Evolutionary conservation across 1,140 invertebrate genomes (phyloP).

Genomic region (Drosophila lowei): DNA sequence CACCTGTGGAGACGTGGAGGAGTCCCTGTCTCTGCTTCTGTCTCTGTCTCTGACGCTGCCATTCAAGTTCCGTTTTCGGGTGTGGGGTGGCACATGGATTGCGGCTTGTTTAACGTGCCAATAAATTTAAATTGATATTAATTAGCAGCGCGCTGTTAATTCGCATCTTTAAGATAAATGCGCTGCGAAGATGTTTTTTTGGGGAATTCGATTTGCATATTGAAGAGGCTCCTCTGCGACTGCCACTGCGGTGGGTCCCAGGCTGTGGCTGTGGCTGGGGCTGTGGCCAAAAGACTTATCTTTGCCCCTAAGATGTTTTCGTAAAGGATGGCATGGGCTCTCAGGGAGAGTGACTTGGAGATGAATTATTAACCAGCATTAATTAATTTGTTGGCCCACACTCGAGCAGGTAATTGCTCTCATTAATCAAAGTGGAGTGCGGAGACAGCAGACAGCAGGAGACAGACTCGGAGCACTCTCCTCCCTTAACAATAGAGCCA

Average conservation of each 20-base stretch:
- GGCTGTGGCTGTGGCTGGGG: not conserved
- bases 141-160: slow-evolving; percentile 52
- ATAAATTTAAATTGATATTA: slow-evolving; percentile 65
- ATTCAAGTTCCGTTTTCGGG: slow-evolving; percentile 36
- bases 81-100: slow-evolving; percentile 25
- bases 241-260: not conserved
- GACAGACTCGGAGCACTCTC: slow-evolving; percentile 1
- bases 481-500: not conserved
- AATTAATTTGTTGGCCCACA: slow-evolving; percentile 55
- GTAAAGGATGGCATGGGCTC: no score
- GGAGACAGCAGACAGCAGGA: not conserved
- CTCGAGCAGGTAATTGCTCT: slow-evolving; percentile 46
- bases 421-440: slow-evolving; percentile 56
- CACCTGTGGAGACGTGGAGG: not conserved
- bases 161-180: slow-evolving; percentile 55
- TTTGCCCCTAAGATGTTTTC: no score
- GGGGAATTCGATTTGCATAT: slow-evolving; percentile 58
- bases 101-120: slow-evolving; percentile 39
- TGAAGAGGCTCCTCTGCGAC: slow-evolving; percentile 2
- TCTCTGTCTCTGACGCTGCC: not conserved
- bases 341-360: not conserved
- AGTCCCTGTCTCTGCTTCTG: no score
- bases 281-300: slow-evolving; percentile 1
- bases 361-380: slow-evolving; percentile 61
- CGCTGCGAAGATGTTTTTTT: slow-evolving; percentile 28